A percentile compares a stretch with the other conserved stretches of the same genome.
These are phyloP conservation scores for Parelbella ahira DNA, from an alignment of 2,888 invertebrate genomes.

Conservation along the genomic window DNA sequence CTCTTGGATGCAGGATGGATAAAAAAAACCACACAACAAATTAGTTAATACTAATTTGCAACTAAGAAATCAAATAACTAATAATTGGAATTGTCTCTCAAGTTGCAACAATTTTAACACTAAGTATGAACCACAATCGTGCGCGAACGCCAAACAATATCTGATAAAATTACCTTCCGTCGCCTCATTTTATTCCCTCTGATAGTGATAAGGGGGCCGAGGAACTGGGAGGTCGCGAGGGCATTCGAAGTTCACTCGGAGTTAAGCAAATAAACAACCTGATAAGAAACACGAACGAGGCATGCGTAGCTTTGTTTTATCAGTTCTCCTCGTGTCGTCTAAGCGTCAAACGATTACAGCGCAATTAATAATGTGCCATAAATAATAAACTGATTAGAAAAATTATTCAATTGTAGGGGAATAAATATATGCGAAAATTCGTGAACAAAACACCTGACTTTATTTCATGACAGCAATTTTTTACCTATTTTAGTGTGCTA, in stretches of 20 bases:
- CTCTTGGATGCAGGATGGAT: slow-evolving; percentile 74
- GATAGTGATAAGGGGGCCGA: slow-evolving; percentile 69
- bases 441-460: too few species aligned
- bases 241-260: slow-evolving; percentile 70
- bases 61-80: slow-evolving; percentile 34
- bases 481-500: too few species aligned
- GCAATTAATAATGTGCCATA: too few species aligned
- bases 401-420: too few species aligned
- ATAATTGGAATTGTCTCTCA: slow-evolving; percentile 4
- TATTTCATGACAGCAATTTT: too few species aligned
- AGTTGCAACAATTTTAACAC: slow-evolving; percentile 24
- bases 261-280: slow-evolving; percentile 69
- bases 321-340: slow-evolving; percentile 29
- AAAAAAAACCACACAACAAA: slow-evolving; percentile 65
- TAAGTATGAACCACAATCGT: slow-evolving; percentile 33
- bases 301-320: slow-evolving; percentile 65
- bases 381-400: too few species aligned
- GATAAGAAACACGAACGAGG: slow-evolving; percentile 73
- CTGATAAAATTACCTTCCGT: slow-evolving; percentile 60
- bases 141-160: slow-evolving; percentile 51
- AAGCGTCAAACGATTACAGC: background rate
- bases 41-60: slow-evolving; percentile 39
- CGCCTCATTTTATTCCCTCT: slow-evolving; percentile 71
- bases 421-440: too few species aligned
- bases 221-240: slow-evolving; percentile 74